Evolutionary conservation across 2,797 vertebrate genomes (phyloP).

Genomic region (Falco biarmicus): DNA sequence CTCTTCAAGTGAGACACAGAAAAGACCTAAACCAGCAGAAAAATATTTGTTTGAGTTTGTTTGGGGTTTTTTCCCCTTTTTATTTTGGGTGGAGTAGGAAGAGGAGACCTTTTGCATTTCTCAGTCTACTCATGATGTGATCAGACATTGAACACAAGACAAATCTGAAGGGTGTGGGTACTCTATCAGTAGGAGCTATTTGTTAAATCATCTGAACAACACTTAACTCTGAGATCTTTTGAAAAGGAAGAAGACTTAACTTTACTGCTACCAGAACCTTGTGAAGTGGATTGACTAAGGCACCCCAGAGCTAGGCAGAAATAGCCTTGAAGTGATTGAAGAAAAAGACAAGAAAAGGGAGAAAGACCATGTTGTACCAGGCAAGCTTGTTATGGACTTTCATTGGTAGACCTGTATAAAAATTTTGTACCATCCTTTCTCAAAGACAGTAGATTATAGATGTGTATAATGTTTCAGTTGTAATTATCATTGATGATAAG

Average conservation of each 20-base stretch:
- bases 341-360: not conserved
- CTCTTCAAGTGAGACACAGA: not conserved
- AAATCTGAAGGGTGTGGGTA: not conserved
- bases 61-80: accelerated
- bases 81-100: not conserved
- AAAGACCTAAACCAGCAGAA: not conserved
- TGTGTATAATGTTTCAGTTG: not conserved
- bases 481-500: not conserved
- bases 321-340: not conserved
- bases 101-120: not conserved
- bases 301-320: not conserved
- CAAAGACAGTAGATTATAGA: not conserved
- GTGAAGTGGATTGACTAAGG: not conserved
- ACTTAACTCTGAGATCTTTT: not conserved
- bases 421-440: not conserved
- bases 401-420: not conserved
- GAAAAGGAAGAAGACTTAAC: not conserved
- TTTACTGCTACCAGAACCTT: not conserved
- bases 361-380: not conserved
- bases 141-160: not conserved
- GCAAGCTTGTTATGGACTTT: not conserved
- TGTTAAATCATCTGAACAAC: not conserved
- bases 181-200: not conserved
- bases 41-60: not conserved
- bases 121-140: not conserved